Percentiles rank a stretch among this genome's conserved stretches.
These are phyloP conservation scores for Idaea aversata DNA, from an alignment of 2,888 invertebrate species.

Conservation along the genomic window DNA sequence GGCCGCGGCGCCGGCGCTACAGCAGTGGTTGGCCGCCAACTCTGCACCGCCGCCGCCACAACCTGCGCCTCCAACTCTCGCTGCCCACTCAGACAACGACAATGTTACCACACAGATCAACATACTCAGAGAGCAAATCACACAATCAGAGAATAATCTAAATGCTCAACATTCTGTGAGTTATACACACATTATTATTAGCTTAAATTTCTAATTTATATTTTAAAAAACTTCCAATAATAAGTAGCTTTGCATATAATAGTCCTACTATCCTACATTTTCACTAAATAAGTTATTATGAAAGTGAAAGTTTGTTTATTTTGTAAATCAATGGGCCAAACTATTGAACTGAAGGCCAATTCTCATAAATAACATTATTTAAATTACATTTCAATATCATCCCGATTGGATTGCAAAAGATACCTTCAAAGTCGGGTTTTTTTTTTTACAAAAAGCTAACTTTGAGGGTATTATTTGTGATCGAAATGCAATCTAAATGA, in stretches of 20 bases:
- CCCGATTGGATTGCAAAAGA: too few species aligned
- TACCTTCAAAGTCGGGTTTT: too few species aligned
- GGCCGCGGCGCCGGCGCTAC: slow-evolving; percentile 71
- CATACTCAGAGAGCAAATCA: slow-evolving; percentile 93
- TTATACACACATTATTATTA: slow-evolving; percentile 8
- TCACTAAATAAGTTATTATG: not conserved
- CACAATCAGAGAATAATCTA: slow-evolving; percentile 97
- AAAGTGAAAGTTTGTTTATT: not conserved
- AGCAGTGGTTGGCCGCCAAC: slow-evolving; percentile 73
- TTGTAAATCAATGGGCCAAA: not conserved
- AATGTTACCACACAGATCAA: slow-evolving; percentile 88
- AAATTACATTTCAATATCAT: too few species aligned
- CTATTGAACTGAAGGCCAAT: too few species aligned
- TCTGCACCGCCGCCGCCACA: slow-evolving; percentile 47
- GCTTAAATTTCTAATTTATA: not conserved
- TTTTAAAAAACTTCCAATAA: not conserved
- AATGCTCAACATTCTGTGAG: slow-evolving; percentile 95
- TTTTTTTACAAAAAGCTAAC: too few species aligned
- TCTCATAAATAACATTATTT: too few species aligned
- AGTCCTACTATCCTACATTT: not conserved
- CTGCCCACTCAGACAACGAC: slow-evolving; percentile 75
- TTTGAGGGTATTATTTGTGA: too few species aligned
- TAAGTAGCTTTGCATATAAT: not conserved
- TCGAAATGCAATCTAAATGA: too few species aligned
- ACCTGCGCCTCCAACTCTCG: slow-evolving; percentile 38